phyloP scores from a whole-genome alignment of 2,888 invertebrate species.

The Diplazon laetatorius region DNA sequence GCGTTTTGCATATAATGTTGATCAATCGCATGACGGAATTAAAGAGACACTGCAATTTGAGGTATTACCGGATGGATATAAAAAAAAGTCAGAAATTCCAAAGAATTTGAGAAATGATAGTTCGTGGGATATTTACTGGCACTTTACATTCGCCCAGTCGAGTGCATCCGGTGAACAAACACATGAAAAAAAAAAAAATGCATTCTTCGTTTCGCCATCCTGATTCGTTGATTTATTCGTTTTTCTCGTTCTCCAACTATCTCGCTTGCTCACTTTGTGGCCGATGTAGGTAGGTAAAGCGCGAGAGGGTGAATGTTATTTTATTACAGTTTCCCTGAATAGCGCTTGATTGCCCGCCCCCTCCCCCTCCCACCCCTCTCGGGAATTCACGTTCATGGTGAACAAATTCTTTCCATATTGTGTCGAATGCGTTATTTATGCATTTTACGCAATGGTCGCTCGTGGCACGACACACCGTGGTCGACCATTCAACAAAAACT shows the following conservation, averaged over 20 bases:
- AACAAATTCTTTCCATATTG: constrained; percentile 49
- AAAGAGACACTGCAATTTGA: too few relatives aligned
- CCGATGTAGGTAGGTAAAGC: constrained; percentile 20
- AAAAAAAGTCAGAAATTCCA: too few relatives aligned
- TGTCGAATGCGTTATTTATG: constrained; percentile 38
- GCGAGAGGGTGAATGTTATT: constrained; percentile 34
- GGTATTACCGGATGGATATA: too few relatives aligned
- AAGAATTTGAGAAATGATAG: too few relatives aligned
- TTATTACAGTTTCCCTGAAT: constrained; percentile 57
- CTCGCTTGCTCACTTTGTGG: constrained; percentile 9
- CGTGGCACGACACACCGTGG: too few relatives aligned
- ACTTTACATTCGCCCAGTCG: constrained; percentile 5
- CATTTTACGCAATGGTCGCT: constrained; percentile 3
- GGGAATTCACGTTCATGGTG: constrained; percentile 34
- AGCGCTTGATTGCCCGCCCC: constrained; percentile 55
- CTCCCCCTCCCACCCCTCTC: not conserved
- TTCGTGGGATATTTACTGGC: too few relatives aligned
- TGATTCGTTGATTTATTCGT: constrained; percentile 22
- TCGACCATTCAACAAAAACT: not conserved
- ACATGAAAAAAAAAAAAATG: constrained; percentile 26
- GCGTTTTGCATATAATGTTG: too few relatives aligned
- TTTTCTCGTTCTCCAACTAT: constrained; percentile 1
- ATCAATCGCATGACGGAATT: too few relatives aligned
- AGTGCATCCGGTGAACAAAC: constrained; percentile 18
- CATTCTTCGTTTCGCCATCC: constrained; percentile 13